phyloP scores from a whole-genome alignment of 2,888 invertebrate genomes.

The Candidula unifasciata region DNA sequence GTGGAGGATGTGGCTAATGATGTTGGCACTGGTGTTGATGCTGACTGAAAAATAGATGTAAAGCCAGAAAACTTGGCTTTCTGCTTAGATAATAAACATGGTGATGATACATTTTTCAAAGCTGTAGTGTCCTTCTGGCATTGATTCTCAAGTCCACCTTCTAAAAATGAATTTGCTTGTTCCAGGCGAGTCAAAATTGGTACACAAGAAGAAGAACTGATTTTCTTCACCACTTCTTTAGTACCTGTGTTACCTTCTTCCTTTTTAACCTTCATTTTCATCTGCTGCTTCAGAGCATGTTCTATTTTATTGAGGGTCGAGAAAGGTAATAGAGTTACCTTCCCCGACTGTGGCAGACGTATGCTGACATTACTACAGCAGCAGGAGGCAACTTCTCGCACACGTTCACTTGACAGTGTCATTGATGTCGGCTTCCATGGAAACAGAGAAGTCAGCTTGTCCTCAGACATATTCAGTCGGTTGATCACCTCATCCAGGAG shows the following conservation, averaged over 20 bases:
- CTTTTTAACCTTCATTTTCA: slow-evolving; percentile 36
- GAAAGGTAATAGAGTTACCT: slow-evolving; percentile 46
- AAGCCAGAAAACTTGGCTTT: slow-evolving; percentile 13
- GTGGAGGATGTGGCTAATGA: neutral
- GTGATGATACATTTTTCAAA: slow-evolving; percentile 5
- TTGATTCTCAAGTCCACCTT: neutral
- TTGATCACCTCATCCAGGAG: slow-evolving; percentile 47
- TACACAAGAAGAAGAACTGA: slow-evolving; percentile 18
- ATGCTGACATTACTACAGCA: slow-evolving; percentile 53
- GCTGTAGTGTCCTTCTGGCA: neutral
- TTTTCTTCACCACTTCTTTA: slow-evolving; percentile 7
- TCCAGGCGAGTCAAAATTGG: slow-evolving; percentile 38
- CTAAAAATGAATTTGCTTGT: slow-evolving; percentile 33
- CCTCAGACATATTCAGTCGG: slow-evolving; percentile 38
- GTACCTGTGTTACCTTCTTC: slow-evolving; percentile 18
- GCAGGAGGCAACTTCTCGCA: slow-evolving; percentile 51
- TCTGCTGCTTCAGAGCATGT: slow-evolving; percentile 35
- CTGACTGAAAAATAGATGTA: slow-evolving; percentile 23
- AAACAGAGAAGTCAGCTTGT: slow-evolving; percentile 42
- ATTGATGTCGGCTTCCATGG: slow-evolving; percentile 43
- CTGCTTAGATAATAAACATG: slow-evolving; percentile 13
- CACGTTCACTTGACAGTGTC: slow-evolving; percentile 49
- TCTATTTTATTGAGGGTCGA: slow-evolving; percentile 47
- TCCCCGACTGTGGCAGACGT: slow-evolving; percentile 46
- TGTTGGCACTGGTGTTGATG: slow-evolving; percentile 7